phyloP scores from a whole-genome alignment of 2,888 invertebrate species.

The Electrophaes corylata region DNA sequence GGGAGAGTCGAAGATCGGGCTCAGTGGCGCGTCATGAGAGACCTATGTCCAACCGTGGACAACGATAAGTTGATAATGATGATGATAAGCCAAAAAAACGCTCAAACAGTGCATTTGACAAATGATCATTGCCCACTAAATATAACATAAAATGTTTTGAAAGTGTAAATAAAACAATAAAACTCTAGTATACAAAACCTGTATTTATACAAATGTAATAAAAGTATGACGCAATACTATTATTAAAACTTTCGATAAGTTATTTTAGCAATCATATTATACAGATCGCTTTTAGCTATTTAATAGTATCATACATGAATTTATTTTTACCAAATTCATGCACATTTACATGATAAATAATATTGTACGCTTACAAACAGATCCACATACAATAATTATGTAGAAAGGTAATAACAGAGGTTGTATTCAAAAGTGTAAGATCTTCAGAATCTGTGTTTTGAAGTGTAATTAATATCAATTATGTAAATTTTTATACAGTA shows the following conservation, averaged over 20 bases:
- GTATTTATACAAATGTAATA: neutral
- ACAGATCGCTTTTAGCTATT: conserved; percentile 9
- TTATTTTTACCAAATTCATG: conserved; percentile 22
- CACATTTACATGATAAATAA: conserved; percentile 27
- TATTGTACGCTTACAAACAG: conserved; percentile 14
- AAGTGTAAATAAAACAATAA: neutral
- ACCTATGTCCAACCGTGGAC: too few relatives aligned
- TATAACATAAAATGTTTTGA: neutral
- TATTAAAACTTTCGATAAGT: conserved; percentile 16
- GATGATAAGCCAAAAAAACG: neutral
- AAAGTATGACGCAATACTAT: neutral
- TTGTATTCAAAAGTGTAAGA: conserved; percentile 21
- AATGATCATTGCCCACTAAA: neutral
- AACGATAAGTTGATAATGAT: too few relatives aligned
- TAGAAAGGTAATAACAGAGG: conserved; percentile 28
- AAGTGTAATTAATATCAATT: conserved; percentile 32
- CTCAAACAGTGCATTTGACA: too few relatives aligned
- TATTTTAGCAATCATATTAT: conserved; percentile 6
- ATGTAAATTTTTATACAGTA: conserved; percentile 29
- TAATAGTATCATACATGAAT: conserved; percentile 16
- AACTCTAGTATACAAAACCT: neutral
- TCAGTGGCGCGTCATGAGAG: too few relatives aligned
- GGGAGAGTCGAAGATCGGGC: too few relatives aligned
- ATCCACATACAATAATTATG: conserved; percentile 15
- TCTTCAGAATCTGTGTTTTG: conserved; percentile 28